Evolutionary conservation across 2,797 vertebrate species (phyloP).

Genomic region (Etheostoma perlongum): DNA sequence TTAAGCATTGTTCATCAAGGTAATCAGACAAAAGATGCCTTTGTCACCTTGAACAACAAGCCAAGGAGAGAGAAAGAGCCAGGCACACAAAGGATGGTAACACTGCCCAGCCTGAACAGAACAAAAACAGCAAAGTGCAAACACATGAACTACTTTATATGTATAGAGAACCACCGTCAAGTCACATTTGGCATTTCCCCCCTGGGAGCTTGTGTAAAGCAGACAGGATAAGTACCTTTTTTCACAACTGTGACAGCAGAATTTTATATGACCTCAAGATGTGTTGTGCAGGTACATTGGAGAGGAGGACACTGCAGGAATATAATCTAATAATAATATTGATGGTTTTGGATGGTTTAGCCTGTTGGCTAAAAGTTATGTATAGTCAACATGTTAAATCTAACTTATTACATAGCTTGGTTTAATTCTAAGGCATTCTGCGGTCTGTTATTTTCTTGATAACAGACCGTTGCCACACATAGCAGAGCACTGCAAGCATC

Average conservation of each 20-base stretch:
- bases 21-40: not conserved
- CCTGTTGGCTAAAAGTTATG: not conserved
- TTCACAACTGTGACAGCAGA: slow-evolving; percentile 37
- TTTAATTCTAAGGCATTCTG: too few relatives aligned
- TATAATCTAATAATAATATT: not conserved
- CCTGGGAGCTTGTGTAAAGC: slow-evolving; percentile 36
- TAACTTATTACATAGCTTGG: not conserved
- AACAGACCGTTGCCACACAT: too few relatives aligned
- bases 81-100: slow-evolving; percentile 12
- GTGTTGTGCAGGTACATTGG: slow-evolving; percentile 12
- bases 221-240: slow-evolving; percentile 43
- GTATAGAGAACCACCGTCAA: slow-evolving; percentile 50
- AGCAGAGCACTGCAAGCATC: too few relatives aligned
- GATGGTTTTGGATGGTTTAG: not conserved
- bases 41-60: not conserved
- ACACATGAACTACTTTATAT: slow-evolving; percentile 53
- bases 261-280: slow-evolving; percentile 39
- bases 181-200: slow-evolving; percentile 59
- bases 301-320: not conserved
- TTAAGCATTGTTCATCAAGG: slow-evolving; percentile 21
- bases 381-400: not conserved
- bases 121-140: slow-evolving; percentile 27
- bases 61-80: not conserved
- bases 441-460: too few relatives aligned
- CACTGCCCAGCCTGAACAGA: not conserved